These are phyloP conservation scores for Malurus alboscapulatus DNA, from an alignment of 2,113 vertebrate genomes.

Conservation along the genomic window DNA sequence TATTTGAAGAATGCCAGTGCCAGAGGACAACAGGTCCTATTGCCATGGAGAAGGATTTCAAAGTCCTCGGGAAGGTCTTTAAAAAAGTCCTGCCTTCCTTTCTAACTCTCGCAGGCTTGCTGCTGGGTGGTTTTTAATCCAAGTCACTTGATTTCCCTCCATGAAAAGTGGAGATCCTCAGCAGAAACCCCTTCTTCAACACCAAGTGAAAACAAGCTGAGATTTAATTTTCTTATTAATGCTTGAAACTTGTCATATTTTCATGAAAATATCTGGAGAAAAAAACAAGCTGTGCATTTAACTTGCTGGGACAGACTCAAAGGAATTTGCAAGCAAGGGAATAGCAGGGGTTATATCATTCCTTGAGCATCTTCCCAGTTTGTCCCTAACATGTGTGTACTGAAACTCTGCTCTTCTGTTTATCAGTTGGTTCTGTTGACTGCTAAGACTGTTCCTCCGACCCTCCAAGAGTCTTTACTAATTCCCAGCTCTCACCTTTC, in stretches of 20 bases:
- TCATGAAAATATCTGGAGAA: background rate
- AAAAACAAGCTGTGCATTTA: background rate
- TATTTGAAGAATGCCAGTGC: background rate
- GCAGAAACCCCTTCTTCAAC: background rate
- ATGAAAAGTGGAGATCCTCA: background rate
- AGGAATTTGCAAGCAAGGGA: background rate
- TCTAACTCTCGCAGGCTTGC: background rate
- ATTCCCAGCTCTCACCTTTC: background rate
- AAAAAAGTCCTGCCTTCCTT: background rate
- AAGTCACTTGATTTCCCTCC: background rate
- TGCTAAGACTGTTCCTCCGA: background rate
- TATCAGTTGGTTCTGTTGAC: background rate
- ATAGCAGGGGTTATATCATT: background rate
- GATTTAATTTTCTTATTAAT: background rate
- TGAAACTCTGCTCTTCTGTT: background rate
- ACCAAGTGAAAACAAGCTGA: fast-evolving
- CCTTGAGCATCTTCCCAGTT: background rate
- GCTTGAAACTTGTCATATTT: background rate
- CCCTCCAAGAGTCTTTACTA: background rate
- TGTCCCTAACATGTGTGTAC: background rate
- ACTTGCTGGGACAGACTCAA: background rate
- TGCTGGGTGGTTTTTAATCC: background rate
- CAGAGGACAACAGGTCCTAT: background rate
- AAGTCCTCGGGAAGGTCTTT: background rate
- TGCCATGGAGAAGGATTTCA: background rate